Conservation (phyloP, 37 sponge, comb jelly and placozoan species). For the Lycopodina hypogea region DNA sequence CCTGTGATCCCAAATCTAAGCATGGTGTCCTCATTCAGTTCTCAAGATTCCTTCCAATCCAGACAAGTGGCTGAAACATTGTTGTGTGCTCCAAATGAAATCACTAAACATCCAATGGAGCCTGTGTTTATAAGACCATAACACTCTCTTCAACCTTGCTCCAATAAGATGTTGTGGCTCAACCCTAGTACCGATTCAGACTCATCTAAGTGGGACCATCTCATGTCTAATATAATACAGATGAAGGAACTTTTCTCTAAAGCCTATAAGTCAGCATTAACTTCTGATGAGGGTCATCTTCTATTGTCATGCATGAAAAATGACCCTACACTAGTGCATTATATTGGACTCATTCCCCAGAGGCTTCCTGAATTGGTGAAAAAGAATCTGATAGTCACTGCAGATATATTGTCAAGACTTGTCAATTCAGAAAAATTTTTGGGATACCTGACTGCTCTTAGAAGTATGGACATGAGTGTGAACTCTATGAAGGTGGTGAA, state of each 20-base stretch:
- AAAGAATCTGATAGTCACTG: slow-evolving; percentile 87
- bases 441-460: slow-evolving; percentile 84
- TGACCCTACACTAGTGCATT: slow-evolving; percentile 85
- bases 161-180: too few relatives aligned
- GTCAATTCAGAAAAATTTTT: slow-evolving; percentile 67
- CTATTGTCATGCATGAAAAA: slow-evolving; percentile 51
- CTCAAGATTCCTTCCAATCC: slow-evolving; percentile 15
- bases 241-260: too few relatives aligned
- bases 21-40: slow-evolving; percentile 13
- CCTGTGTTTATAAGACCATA: slow-evolving; percentile 77
- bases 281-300: slow-evolving; percentile 60
- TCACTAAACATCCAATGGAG: slow-evolving; percentile 68
- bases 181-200: too few relatives aligned
- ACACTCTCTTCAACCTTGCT: slow-evolving; percentile 75
- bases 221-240: too few relatives aligned
- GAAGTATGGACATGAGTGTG: slow-evolving; percentile 94
- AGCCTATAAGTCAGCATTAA: too few relatives aligned
- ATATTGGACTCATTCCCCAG: slow-evolving; percentile 83
- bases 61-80: slow-evolving; percentile 52
- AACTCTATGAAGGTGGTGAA: slow-evolving; percentile 98
- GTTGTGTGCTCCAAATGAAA: slow-evolving; percentile 17
- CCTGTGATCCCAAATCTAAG: slow-evolving; percentile 63
- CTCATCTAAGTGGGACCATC: too few relatives aligned
- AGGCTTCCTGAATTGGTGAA: slow-evolving; percentile 91
- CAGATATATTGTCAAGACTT: slow-evolving; percentile 79